Percentiles rank a stretch among this genome's conserved stretches.
These are phyloP conservation scores for Tipula helvola DNA, from an alignment of 2,888 invertebrate species.

Conservation along the genomic window DNA sequence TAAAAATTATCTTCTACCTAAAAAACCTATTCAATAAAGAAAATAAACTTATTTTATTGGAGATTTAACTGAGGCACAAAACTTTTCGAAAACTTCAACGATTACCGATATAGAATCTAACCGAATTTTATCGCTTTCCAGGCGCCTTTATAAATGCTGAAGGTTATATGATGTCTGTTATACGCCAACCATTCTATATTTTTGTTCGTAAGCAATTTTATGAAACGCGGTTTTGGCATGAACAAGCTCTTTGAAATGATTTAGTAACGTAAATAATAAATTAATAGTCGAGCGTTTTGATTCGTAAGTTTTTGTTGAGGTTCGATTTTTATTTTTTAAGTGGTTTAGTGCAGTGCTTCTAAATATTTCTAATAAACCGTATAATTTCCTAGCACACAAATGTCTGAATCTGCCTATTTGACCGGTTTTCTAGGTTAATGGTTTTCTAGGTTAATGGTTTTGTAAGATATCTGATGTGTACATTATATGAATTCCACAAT, in stretches of 20 bases:
- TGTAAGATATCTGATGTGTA: too few relatives aligned
- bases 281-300: too few relatives aligned
- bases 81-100: background rate
- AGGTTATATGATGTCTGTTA: background rate
- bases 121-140: background rate
- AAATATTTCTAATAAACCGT: too few relatives aligned
- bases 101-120: background rate
- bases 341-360: too few relatives aligned
- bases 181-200: slow-evolving; percentile 44
- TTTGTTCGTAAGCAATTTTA: slow-evolving; percentile 46
- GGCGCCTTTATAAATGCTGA: background rate
- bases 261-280: background rate
- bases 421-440: too few relatives aligned
- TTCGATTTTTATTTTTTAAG: background rate
- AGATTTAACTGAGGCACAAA: background rate
- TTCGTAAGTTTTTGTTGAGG: background rate
- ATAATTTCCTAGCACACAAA: too few relatives aligned
- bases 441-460: too few relatives aligned
- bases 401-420: too few relatives aligned
- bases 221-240: slow-evolving; percentile 53
- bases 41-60: background rate
- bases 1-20: background rate
- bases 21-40: background rate
- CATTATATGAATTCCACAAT: too few relatives aligned
- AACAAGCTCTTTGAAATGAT: slow-evolving; percentile 33